A percentile compares a stretch with the other conserved stretches of the same genome.
Evolutionary conservation across 2,888 invertebrate genomes (phyloP).

Genomic region (Aproaerema taeniolella): DNA sequence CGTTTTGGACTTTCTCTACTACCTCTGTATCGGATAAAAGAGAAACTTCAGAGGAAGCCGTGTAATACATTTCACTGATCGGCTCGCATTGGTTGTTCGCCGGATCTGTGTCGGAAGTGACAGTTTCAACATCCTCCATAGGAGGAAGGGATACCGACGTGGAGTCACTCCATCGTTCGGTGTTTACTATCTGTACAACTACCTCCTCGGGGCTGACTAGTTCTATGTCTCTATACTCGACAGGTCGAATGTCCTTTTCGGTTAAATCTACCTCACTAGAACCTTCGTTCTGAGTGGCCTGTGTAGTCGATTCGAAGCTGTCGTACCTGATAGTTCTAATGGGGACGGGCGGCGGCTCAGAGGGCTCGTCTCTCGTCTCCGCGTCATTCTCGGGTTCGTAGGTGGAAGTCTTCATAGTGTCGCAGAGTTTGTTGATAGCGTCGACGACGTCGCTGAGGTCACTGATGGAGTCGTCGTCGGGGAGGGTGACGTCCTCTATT

Average conservation of each 20-base stretch:
- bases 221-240: slow-evolving; percentile 26
- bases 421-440: slow-evolving; percentile 68
- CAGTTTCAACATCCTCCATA: slow-evolving; percentile 30
- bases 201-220: slow-evolving; percentile 40
- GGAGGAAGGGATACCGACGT: slow-evolving; percentile 36
- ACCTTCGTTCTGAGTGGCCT: no score
- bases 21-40: slow-evolving; percentile 50
- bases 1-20: slow-evolving; percentile 32
- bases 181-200: slow-evolving; percentile 30
- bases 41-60: slow-evolving; percentile 63
- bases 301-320: no score
- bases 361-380: no score
- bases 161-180: slow-evolving; percentile 39
- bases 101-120: slow-evolving; percentile 36
- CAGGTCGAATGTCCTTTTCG: no score
- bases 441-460: slow-evolving; percentile 67
- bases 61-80: slow-evolving; percentile 58
- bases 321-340: no score
- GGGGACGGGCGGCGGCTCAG: slow-evolving; percentile 6
- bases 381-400: no score
- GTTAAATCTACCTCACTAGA: slow-evolving; percentile 16
- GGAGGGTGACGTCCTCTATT: slow-evolving; percentile 36
- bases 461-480: slow-evolving; percentile 45
- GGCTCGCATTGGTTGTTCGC: slow-evolving; percentile 37
- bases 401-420: slow-evolving; percentile 62